Evolutionary conservation across 2,888 invertebrate genomes (phyloP), one percentile per base, ranked within the genome.

Genomic region (Aporophyla lueneburgensis): DNA sequence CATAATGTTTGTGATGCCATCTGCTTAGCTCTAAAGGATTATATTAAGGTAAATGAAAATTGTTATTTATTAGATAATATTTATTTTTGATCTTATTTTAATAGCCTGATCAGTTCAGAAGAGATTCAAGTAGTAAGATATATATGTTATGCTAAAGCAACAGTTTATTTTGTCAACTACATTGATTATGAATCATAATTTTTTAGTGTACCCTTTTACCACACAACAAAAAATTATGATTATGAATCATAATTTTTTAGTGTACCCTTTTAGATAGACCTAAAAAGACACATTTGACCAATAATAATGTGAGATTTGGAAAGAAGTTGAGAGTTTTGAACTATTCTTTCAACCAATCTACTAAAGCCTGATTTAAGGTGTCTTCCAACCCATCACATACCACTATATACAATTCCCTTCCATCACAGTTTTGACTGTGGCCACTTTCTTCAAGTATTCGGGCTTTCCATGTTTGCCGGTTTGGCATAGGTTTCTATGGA

Each of bases 11-110:
- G 83, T 70, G 68, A 80, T 80, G 80, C 76, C 4, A 82, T 80
- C 72, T 83, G 76, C 49, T 65, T 71, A 56, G 71, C 74, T 27
- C 59, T 83, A 27, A 62, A 80, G 56, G 74, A 83, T 75, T 80
- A 71, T 73, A 71, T 58, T 21, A 46, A 73, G 63, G 63, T 79
- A 62, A 51, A 58, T 9, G 62, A 33, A 70, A 33, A 1, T 4
- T 21, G 1, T 14, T 43, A 24, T 33, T 56, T 27, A 59, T 3
- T 40, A 27, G 27, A 27, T 16, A 19, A 9, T 21, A 27, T 56
- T 56, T 46, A 68, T 68, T 58, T 51, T 27, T 46, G 2, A 40
- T 59, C 16, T 51, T 33, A 19, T 4, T 63, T 62, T 16, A 0
- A 51, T 9, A 24, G 3, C 2, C 1, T 14, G 12, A 46, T 68